Evolutionary conservation across 2,113 vertebrate species (phyloP), one percentile per base, ranked within the genome.

Genomic region (Nansenia antarctica): DNA sequence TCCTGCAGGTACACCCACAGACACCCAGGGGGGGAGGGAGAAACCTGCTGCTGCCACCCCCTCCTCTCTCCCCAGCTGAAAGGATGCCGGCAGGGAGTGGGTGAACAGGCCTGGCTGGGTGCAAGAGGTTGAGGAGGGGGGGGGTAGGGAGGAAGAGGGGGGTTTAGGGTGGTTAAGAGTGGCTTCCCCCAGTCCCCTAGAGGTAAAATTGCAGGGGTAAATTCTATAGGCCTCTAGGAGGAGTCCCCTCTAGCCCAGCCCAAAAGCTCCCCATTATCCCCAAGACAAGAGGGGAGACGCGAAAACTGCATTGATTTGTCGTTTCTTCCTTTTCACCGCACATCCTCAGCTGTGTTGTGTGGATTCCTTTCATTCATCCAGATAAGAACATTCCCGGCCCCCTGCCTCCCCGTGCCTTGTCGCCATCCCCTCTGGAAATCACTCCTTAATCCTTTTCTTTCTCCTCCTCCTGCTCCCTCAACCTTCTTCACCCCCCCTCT

Each of bases 231-330:
- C 30, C 55, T 30, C 27, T 27, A 58, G 54, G 29, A n/a, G n/a
- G 63, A 63, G 20, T 24, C 27, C 37, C 52, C 69, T 39, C 59
- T 6, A 5, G 30, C 9, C 53, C 32, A 27, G 32, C 9, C 22
- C 54, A 73, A 58, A 63, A 27, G 65, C 71, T 24, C 29, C 59
- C 32, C 64, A 29, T 63, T 18, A 6, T 58, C 32, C 63, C 2
- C 22, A 31, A 55, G 14, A 26, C 29, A 63, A 65, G 22, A 32
- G 30, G 80, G 70, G 0, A 52, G 31, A 68, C 82, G 68, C 85
- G 73, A 86, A n/a, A 86, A 77, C 79, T 73, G 75, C 37, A 91
- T 88, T 85, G 88, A 84, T 84, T 87, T 68, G 12, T 60, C 78
- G 69, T 27, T 71, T 18, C 68, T 76, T 82, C 61, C 82, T 64